Evolutionary conservation across 2,113 vertebrate species (phyloP).

Genomic region (Dolichallabes microphthalmus): DNA sequence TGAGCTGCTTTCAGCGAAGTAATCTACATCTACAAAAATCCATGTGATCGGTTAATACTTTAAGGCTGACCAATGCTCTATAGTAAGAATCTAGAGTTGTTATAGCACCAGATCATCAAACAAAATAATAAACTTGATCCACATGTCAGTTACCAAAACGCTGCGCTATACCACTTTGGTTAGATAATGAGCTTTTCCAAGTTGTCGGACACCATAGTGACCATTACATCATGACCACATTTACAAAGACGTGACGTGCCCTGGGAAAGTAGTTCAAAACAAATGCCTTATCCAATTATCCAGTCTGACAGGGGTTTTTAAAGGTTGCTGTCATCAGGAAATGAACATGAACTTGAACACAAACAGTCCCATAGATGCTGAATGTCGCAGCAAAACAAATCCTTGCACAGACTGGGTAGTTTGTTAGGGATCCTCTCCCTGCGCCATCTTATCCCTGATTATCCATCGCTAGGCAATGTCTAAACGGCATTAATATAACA

Average conservation of each 20-base stretch:
- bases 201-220: background rate
- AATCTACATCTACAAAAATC: background rate
- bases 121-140: background rate
- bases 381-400: constrained; percentile 1
- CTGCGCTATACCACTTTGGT: background rate
- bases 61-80: background rate
- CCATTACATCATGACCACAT: background rate
- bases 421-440: constrained; percentile 13
- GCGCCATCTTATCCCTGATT: constrained; percentile 34
- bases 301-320: background rate
- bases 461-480: background rate
- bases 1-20: background rate
- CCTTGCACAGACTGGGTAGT: background rate
- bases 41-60: background rate
- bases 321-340: background rate
- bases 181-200: background rate
- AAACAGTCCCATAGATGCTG: background rate
- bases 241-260: constrained; percentile 13
- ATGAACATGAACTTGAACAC: background rate
- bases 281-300: background rate
- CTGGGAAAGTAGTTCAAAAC: constrained; percentile 7
- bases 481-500: background rate
- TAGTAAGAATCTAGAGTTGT: background rate
- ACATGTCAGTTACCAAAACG: background rate
- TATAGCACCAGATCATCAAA: background rate